These are phyloP conservation scores for Marronus borbonicus DNA, from an alignment of 2,888 invertebrate genomes.

Conservation along the genomic window DNA sequence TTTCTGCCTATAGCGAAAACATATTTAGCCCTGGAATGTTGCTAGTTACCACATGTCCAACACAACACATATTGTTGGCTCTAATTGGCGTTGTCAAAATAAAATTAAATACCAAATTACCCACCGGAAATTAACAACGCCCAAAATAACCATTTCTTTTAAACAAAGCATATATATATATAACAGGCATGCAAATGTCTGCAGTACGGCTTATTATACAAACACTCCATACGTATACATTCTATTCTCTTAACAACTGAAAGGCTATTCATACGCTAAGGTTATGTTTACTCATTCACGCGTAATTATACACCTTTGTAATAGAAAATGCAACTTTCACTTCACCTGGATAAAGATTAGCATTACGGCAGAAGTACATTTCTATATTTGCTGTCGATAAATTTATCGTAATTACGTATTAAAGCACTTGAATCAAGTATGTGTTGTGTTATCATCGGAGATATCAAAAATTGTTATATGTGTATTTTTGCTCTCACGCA, in stretches of 20 bases:
- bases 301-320: slow-evolving; percentile 6
- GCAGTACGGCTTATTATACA: too few relatives aligned
- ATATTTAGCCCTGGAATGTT: too few relatives aligned
- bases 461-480: not conserved
- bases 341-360: slow-evolving; percentile 19
- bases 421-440: not conserved
- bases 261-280: slow-evolving; percentile 11
- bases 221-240: not conserved
- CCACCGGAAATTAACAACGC: too few relatives aligned
- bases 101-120: too few relatives aligned
- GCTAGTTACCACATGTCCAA: too few relatives aligned
- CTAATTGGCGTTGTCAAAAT: too few relatives aligned
- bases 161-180: too few relatives aligned
- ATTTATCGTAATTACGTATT: not conserved
- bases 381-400: not conserved
- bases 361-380: slow-evolving; percentile 18
- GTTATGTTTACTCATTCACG: slow-evolving; percentile 9
- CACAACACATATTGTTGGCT: too few relatives aligned
- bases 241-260: not conserved
- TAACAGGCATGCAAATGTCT: too few relatives aligned
- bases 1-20: too few relatives aligned
- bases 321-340: slow-evolving; percentile 30
- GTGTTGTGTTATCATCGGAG: not conserved
- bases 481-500: not conserved
- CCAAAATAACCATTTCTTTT: too few relatives aligned